phyloP scores from a whole-genome alignment of 2,888 invertebrate species.

The Ommatoiulus sabulosus region DNA sequence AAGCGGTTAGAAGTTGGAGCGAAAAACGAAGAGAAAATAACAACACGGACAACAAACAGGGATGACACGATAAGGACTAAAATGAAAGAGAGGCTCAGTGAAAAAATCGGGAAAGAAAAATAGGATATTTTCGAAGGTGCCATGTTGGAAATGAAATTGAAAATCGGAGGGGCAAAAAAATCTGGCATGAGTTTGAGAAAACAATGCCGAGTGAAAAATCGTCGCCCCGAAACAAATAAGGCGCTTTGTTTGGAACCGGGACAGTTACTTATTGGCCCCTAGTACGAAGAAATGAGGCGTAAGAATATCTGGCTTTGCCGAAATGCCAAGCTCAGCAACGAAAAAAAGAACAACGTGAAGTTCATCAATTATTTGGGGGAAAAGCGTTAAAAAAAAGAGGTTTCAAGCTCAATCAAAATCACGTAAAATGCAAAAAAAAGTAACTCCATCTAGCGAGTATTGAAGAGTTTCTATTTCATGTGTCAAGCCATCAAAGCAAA shows the following conservation, averaged over 20 bases:
- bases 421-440: neutral
- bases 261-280: neutral
- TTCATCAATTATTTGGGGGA: neutral
- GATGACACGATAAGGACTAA: constrained; percentile 4
- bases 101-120: constrained; percentile 1
- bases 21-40: neutral
- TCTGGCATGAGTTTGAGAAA: constrained; percentile 12
- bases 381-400: neutral
- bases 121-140: constrained; percentile 19
- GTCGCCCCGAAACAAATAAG: neutral
- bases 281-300: neutral
- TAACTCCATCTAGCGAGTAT: neutral
- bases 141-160: constrained; percentile 19
- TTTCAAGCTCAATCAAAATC: neutral
- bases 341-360: neutral
- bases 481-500: neutral
- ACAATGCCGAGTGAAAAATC: neutral
- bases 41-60: constrained; percentile 2
- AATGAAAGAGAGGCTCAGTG: neutral
- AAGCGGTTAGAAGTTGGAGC: neutral
- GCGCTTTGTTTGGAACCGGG: neutral
- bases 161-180: neutral
- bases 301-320: neutral
- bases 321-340: neutral
- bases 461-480: neutral